Conservation (phyloP, 2,113 vertebrate genomes). For the Corythornis vintsioides region DNA sequence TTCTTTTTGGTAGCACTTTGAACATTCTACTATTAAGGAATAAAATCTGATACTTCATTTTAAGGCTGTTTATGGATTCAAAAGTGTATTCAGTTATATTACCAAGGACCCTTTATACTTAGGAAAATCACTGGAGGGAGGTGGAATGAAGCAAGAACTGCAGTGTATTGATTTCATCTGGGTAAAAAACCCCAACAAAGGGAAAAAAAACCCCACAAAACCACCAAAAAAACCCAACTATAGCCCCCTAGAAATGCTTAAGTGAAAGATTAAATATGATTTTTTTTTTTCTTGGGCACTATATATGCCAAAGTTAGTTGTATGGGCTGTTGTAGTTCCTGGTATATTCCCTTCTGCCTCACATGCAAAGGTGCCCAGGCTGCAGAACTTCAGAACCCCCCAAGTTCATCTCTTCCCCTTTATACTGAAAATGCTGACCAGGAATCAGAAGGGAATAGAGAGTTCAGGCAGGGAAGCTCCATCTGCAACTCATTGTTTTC, state of each 20-base stretch:
- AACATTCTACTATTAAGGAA: neutral
- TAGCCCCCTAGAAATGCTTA: neutral
- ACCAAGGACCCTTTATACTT: neutral
- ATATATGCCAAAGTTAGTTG: neutral
- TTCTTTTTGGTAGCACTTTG: neutral
- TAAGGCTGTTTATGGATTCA: neutral
- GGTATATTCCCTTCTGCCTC: neutral
- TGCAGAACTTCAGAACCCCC: slow-evolving; percentile 1
- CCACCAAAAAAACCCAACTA: no score
- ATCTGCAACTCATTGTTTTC: neutral
- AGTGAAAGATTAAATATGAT: neutral
- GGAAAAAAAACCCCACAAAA: no score
- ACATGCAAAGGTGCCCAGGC: neutral
- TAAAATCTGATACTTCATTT: neutral
- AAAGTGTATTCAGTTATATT: neutral
- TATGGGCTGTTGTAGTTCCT: neutral
- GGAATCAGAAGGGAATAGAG: slow-evolving; percentile 25
- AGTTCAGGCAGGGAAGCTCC: slow-evolving; percentile 35
- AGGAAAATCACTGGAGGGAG: neutral
- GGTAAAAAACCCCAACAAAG: neutral
- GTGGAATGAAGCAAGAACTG: neutral
- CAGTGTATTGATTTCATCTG: neutral
- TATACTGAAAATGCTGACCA: slow-evolving; percentile 40
- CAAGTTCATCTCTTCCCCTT: neutral
- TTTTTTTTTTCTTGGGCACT: neutral